Evolutionary conservation across 1,140 invertebrate species (phyloP).

Genomic region (Drosophila watanabei): DNA sequence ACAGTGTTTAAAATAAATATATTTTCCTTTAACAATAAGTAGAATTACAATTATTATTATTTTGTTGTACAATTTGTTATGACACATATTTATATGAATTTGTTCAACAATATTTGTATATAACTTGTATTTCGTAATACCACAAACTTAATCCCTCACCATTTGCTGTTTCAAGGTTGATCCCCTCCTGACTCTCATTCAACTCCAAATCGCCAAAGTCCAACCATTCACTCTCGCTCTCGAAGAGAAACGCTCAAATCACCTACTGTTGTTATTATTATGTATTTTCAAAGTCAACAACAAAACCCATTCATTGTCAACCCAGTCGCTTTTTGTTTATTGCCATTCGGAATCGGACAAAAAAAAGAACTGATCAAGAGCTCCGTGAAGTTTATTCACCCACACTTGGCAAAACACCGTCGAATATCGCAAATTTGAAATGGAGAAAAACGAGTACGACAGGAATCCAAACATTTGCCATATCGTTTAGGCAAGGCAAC

Average conservation of each 20-base stretch:
- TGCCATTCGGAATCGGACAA: conserved; percentile 33
- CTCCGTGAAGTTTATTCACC: conserved; percentile 78
- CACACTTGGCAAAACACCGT: conserved; percentile 55
- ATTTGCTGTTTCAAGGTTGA: conserved; percentile 50
- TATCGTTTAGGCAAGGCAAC: conserved; percentile 47
- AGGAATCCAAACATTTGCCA: conserved; percentile 45
- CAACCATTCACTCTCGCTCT: conserved; percentile 72
- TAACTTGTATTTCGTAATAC: background rate
- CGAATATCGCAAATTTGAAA: conserved; percentile 35
- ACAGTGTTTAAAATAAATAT: too few relatives aligned
- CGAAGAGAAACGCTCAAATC: conserved; percentile 13
- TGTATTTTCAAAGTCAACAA: conserved; percentile 69
- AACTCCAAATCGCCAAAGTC: conserved; percentile 49
- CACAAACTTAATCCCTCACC: background rate
- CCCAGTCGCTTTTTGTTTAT: conserved; percentile 38
- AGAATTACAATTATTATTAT: background rate
- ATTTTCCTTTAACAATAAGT: background rate
- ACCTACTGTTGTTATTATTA: conserved; percentile 25
- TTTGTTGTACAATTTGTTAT: too few relatives aligned
- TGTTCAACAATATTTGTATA: too few relatives aligned
- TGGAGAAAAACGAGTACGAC: conserved; percentile 46
- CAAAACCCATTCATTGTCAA: conserved; percentile 73
- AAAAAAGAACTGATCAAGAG: conserved; percentile 35
- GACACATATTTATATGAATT: too few relatives aligned
- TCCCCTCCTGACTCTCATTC: conserved; percentile 30